Evolutionary conservation across 1,140 invertebrate species (phyloP), one percentile per base, ranked within the genome.

Genomic region (Eubasilissa regina): DNA sequence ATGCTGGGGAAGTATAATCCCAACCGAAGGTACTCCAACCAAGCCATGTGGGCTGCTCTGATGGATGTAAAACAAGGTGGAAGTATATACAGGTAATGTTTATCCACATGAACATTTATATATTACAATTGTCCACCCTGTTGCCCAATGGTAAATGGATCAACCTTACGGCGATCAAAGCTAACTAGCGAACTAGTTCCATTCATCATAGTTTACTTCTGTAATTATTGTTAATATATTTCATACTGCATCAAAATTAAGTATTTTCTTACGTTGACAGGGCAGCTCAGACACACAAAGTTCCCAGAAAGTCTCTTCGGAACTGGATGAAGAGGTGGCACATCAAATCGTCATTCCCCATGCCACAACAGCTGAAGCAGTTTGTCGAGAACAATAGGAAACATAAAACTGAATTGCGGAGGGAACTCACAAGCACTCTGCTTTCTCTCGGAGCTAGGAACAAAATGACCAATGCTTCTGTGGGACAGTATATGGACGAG

Each of bases 261-360:
- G 9, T 68, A 43, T 64, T 48, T 81, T 53, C 17, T 79, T 25
- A 10, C 45, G 12, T 88, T 86, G 0, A 43, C 84, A 89, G 89
- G 80, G 89, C 89, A 56, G 89, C 89, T 0, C 89, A 90, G 85
- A 89, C 89, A 1, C 89, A 90, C 84, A 89, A 89, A 81, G 89
- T 90, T 12, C 89, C 89, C 0, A 81, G 89, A 11, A 90, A 90
- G 75, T 89, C 89, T 0, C 84, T 90, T 0, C 84, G 89, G 0
- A 90, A 90, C 84, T 90, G 89, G 89, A 90, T 90, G 89, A 90
- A 90, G 70, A 81, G 89, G 0, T 90, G 89, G 80, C 88, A 90
- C 84, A 90, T 90, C 11, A 90, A 90, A 73, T 89, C 89, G 0
- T 89, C 87, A 0, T 90, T 88, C 84, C 89, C 89, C 0, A 89